These are phyloP conservation scores for Laspeyria flexula DNA, from an alignment of 2,888 invertebrate genomes.

Conservation along the genomic window DNA sequence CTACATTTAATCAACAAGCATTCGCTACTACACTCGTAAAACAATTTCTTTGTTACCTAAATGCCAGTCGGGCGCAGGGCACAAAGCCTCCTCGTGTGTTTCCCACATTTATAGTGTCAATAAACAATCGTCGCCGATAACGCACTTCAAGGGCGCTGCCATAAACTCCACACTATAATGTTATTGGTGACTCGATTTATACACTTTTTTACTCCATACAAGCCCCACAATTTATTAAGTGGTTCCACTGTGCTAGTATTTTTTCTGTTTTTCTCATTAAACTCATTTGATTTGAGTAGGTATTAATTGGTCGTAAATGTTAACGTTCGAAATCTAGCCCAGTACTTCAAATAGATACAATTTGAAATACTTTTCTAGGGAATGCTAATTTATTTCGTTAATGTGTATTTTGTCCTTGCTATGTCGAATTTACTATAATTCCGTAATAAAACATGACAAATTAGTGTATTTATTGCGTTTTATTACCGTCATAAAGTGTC, in stretches of 20 bases:
- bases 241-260: conserved; percentile 62
- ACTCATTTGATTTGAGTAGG: conserved; percentile 60
- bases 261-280: conserved; percentile 60
- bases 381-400: conserved; percentile 26
- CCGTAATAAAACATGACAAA: conserved; percentile 33
- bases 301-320: conserved; percentile 64
- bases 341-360: conserved; percentile 3
- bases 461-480: conserved; percentile 32
- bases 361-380: conserved; percentile 19
- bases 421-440: conserved; percentile 33
- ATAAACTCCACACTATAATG: conserved; percentile 80
- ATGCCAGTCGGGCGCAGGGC: conserved; percentile 27
- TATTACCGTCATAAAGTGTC: conserved; percentile 35
- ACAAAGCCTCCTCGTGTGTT: conserved; percentile 60
- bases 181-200: conserved; percentile 80
- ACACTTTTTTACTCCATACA: conserved; percentile 62
- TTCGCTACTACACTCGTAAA: neutral
- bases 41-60: conserved; percentile 3
- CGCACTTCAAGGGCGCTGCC: conserved; percentile 75
- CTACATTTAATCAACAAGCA: too few relatives aligned
- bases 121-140: conserved; percentile 79
- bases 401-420: conserved; percentile 25
- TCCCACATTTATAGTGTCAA: conserved; percentile 71
- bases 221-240: conserved; percentile 77
- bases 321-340: conserved; percentile 18